Conservation (phyloP, 2,113 vertebrate species). For the Sinocyclocheilus anshuiensis region DNA sequence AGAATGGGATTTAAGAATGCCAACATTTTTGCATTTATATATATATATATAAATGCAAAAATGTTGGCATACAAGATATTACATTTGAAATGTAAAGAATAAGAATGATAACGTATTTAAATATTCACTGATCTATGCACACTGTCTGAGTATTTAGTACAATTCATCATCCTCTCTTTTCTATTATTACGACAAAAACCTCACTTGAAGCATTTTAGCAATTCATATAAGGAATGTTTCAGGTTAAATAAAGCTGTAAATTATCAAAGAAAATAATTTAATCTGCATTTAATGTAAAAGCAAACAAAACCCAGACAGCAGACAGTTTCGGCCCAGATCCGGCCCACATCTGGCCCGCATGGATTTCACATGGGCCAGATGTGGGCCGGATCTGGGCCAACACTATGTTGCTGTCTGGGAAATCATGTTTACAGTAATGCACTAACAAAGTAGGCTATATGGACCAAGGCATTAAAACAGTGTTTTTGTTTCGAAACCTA, state of each 20-base stretch:
- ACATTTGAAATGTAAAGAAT: background rate
- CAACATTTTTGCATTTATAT: slow-evolving; percentile 11
- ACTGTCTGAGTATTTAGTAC: background rate
- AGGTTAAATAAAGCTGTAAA: background rate
- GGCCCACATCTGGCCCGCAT: too few species aligned
- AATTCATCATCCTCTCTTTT: slow-evolving; percentile 1
- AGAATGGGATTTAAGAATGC: slow-evolving; percentile 10
- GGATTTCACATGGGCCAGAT: too few species aligned
- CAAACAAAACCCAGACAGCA: too few species aligned
- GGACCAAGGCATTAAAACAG: background rate
- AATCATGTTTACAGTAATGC: too few species aligned
- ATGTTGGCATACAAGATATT: too few species aligned
- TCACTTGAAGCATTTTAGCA: background rate
- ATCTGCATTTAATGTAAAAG: background rate
- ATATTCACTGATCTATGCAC: slow-evolving; percentile 24
- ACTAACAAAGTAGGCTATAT: too few species aligned
- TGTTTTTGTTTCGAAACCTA: background rate
- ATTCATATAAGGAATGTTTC: background rate
- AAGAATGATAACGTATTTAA: background rate
- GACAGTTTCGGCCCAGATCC: too few species aligned
- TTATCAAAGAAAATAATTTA: background rate
- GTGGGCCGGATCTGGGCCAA: too few species aligned
- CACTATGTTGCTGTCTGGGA: too few species aligned
- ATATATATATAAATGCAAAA: too few species aligned
- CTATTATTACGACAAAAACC: background rate